phyloP scores from a whole-genome alignment of 35 echinoderm and acorn worm genomes.

The Patiria miniata region DNA sequence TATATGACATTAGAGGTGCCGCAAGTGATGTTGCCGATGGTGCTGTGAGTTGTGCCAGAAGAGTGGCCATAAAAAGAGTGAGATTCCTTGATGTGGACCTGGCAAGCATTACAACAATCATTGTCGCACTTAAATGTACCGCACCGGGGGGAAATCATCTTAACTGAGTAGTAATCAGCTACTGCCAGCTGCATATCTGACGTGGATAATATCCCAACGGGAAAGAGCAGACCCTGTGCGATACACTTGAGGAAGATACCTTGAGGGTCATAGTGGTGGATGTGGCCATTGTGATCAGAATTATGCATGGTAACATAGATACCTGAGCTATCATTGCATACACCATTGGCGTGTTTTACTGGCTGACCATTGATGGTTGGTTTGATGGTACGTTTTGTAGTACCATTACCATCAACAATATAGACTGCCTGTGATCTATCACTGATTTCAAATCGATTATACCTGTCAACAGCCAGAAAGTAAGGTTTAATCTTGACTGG shows the following conservation, averaged over 20 bases:
- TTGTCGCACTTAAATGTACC: too few relatives aligned
- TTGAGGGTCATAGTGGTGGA: too few relatives aligned
- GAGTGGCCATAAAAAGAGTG: too few relatives aligned
- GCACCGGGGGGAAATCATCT: too few relatives aligned
- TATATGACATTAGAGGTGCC: too few relatives aligned
- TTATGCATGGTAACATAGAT: not conserved
- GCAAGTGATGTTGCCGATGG: too few relatives aligned
- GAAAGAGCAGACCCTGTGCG: not conserved
- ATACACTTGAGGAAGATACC: not conserved
- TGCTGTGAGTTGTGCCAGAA: too few relatives aligned
- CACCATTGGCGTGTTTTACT: not conserved
- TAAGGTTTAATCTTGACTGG: not conserved
- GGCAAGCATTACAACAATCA: too few relatives aligned
- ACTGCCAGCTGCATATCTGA: not conserved
- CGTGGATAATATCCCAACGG: not conserved
- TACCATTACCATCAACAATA: constrained; percentile 11
- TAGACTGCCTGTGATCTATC: not conserved
- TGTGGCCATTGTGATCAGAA: not conserved
- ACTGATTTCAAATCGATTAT: not conserved
- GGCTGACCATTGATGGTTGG: not conserved
- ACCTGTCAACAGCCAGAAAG: not conserved
- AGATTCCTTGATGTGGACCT: too few relatives aligned
- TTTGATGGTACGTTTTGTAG: too few relatives aligned
- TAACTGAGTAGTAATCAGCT: too few relatives aligned
- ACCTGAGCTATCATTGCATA: not conserved